Conservation (phyloP, 2,888 invertebrate species). For the Tyria jacobaeae region DNA sequence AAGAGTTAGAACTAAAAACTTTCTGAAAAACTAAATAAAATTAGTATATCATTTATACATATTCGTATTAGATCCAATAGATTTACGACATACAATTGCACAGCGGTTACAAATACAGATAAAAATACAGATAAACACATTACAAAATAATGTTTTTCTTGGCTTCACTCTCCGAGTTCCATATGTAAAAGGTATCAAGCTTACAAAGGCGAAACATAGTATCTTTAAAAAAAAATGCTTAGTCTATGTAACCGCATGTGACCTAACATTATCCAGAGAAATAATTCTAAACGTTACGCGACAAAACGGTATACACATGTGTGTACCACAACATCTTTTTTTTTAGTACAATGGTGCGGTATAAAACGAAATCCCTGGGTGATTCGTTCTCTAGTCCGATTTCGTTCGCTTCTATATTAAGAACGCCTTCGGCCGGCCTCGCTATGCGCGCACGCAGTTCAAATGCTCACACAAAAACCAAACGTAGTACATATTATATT, state of each 20-base stretch:
- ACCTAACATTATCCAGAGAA: conserved; percentile 12
- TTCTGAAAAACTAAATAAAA: background rate
- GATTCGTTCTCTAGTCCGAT: conserved; percentile 68
- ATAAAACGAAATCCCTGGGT: conserved; percentile 76
- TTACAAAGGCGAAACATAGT: background rate
- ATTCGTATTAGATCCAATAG: background rate
- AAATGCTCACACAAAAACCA: conserved; percentile 72
- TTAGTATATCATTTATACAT: background rate
- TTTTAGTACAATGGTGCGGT: conserved; percentile 54
- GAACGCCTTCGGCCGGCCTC: conserved; percentile 78
- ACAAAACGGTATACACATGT: conserved; percentile 43
- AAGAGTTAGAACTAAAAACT: too few relatives aligned
- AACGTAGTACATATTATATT: conserved; percentile 84
- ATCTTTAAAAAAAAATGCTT: conserved; percentile 1
- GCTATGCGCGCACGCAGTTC: conserved; percentile 78
- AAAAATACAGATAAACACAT: background rate
- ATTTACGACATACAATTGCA: background rate
- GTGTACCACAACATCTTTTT: conserved; percentile 55
- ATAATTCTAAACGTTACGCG: conserved; percentile 4
- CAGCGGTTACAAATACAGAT: background rate
- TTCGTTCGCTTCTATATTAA: conserved; percentile 82
- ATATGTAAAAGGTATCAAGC: background rate
- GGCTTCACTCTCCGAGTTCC: background rate
- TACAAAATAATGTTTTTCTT: background rate
- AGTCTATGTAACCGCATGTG: conserved; percentile 38